Conservation (phyloP, 2,888 invertebrate genomes). For the Stenolophus ochropezus region DNA sequence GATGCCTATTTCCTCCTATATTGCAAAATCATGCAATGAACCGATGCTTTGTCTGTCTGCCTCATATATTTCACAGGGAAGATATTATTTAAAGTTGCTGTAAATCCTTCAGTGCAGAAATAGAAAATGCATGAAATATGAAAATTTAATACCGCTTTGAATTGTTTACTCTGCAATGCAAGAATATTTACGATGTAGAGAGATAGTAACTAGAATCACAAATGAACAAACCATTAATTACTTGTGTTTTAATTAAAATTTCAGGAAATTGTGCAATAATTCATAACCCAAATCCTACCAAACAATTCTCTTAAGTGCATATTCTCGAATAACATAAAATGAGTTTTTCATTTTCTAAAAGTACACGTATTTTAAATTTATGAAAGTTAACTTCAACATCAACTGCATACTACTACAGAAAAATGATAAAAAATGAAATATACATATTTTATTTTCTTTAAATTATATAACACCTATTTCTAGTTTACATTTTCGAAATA, state of each 20-base stretch:
- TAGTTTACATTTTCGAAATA: no score
- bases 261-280: background rate
- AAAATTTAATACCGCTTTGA: background rate
- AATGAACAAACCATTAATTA: slow-evolving; percentile 8
- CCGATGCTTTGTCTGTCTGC: no score
- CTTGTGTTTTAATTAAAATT: slow-evolving; percentile 11
- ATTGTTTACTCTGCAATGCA: background rate
- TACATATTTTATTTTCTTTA: no score
- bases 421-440: background rate
- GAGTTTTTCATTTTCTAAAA: background rate
- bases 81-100: background rate
- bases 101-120: background rate
- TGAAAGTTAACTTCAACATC: background rate
- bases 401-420: no score
- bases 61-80: background rate
- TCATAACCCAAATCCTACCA: background rate
- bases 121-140: background rate
- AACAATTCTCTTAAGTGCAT: background rate
- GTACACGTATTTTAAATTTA: background rate
- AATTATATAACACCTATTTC: no score
- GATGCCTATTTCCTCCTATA: no score
- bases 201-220: background rate
- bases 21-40: no score
- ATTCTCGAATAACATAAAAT: background rate
- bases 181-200: slow-evolving; percentile 17